A percentile compares a stretch with the other conserved stretches of the same genome.
Evolutionary conservation across 2,797 vertebrate species (phyloP).

Genomic region (Babyrousa celebensis): DNA sequence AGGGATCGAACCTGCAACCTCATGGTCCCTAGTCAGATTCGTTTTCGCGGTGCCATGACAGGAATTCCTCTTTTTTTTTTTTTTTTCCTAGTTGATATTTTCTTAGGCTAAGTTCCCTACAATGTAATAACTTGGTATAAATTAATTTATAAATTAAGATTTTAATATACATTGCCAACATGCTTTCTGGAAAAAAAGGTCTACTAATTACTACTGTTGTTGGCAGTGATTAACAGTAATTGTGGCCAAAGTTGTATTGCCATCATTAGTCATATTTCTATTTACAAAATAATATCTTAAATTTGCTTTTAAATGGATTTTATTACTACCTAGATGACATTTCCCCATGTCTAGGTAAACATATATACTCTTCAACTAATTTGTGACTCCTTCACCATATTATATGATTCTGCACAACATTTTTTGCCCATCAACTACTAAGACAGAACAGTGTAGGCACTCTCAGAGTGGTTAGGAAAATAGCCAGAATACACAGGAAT

Average conservation of each 20-base stretch:
- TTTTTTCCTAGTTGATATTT: background rate
- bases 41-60: too few species aligned
- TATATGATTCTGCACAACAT: background rate
- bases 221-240: background rate
- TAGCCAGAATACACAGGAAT: background rate
- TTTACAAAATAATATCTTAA: conserved; percentile 30
- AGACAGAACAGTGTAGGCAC: too few species aligned
- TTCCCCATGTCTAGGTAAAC: background rate
- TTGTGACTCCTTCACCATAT: background rate
- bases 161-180: background rate
- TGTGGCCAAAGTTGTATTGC: conserved; percentile 7
- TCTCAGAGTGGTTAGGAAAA: background rate
- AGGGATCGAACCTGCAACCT: too few species aligned
- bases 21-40: too few species aligned
- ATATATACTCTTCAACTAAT: background rate
- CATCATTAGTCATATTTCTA: background rate
- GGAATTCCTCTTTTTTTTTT: background rate
- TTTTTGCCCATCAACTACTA: background rate
- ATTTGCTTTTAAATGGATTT: conserved; percentile 38
- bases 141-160: conserved; percentile 55
- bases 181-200: background rate
- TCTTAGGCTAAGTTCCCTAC: background rate
- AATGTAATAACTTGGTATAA: background rate
- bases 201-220: conserved; percentile 25
- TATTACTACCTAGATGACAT: background rate